Conservation (phyloP, 2,113 vertebrate genomes). For the Myotis lucifugus region DNA sequence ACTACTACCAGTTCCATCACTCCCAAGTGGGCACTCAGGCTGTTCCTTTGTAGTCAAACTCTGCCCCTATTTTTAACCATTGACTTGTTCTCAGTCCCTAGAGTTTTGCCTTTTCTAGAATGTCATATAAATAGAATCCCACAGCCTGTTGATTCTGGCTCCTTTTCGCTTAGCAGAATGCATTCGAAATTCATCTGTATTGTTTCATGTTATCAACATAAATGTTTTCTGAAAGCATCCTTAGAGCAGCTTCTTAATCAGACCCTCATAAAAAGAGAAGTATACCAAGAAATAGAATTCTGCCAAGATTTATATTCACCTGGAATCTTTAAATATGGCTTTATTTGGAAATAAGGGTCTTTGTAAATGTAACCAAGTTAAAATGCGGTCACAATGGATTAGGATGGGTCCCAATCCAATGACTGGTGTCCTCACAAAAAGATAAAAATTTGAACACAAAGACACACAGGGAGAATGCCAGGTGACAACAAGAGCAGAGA, state of each 20-base stretch:
- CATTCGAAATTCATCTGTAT: neutral
- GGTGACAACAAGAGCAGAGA: neutral
- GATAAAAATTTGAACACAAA: neutral
- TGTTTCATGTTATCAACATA: neutral
- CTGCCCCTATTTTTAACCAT: neutral
- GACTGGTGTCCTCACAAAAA: neutral
- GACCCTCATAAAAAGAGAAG: neutral
- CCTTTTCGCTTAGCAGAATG: neutral
- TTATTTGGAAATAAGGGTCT: neutral
- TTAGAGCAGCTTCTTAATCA: neutral
- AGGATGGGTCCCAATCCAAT: neutral
- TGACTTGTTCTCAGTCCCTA: neutral
- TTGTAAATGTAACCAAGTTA: neutral
- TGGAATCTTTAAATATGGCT: neutral
- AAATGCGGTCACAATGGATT: neutral
- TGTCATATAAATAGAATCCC: neutral
- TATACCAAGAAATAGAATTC: neutral
- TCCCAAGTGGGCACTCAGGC: neutral
- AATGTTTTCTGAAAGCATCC: neutral
- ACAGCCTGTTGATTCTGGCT: neutral
- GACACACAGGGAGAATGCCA: neutral
- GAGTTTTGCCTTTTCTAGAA: neutral
- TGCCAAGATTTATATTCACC: neutral
- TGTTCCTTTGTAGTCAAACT: neutral
- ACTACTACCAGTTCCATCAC: neutral